Evolutionary conservation across 2,888 invertebrate genomes (phyloP), one percentile per base, ranked within the genome.

Genomic region (Taphrorychus bicolor): DNA sequence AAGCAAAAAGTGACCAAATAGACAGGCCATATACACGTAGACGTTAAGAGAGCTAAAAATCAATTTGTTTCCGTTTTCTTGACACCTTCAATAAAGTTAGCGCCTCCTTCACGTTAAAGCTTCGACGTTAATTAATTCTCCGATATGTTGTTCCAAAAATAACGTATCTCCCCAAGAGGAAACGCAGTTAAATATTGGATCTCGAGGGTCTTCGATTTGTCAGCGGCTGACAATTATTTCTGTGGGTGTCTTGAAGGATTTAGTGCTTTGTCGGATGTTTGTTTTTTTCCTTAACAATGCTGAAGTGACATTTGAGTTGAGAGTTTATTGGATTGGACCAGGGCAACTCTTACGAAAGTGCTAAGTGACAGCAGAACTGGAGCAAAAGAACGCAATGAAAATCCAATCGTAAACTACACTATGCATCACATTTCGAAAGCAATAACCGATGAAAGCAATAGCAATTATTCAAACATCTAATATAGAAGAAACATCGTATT

Each of bases 191-290:
- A 64, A 59, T 64, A 58, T 64, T 64, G 52, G 53, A 58, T 64
- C 59, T 64, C 64, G 16, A 53, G 59, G 64, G 64, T 53, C 58
- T 40, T 64, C 64, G 52, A 64, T 64, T 64, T 64, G 64, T 64
- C 59, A 64, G 14, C 59, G 51, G 58, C 58, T 64, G 64, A 64
- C 64, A 64, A 64, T 64, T 64, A 64, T 64, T 59, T 64, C 58
- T 48, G 42, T 45, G 53, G 48, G 63, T 59, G 24, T 58, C 32
- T 41, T 49, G 18, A 16, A 53, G 53, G 59, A 59, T 64, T 64
- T 63, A 63, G 41, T 42, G 57, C 56, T 54, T 59, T 32, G 17
- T 63, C 48, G 45, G 42, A 23, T 59, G 59, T 59, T 53, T 52
- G 49, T 62, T 64, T 57, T 58, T 41, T 42, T 59, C 42, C 21